These are phyloP conservation scores for Andrena cerasifolii DNA, from an alignment of 1,140 invertebrate species.

Conservation along the genomic window DNA sequence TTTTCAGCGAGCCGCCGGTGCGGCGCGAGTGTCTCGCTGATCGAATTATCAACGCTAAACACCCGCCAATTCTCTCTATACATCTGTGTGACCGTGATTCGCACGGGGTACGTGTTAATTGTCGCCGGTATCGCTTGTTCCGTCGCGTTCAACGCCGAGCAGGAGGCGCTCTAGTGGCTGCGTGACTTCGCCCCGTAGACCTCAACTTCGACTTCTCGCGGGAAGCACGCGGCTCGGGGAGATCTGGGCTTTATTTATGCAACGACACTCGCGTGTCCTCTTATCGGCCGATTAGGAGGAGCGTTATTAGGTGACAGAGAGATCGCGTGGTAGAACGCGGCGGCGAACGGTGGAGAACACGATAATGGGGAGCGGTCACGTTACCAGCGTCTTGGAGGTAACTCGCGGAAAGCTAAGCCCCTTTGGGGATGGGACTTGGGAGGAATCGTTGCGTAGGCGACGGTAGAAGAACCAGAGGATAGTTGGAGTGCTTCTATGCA, in stretches of 20 bases:
- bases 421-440: neutral
- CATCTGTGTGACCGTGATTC: neutral
- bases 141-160: neutral
- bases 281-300: constrained; percentile 73
- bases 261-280: constrained; percentile 68
- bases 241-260: constrained; percentile 67
- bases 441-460: constrained; percentile 2
- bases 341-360: constrained; percentile 40
- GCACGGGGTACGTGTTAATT: neutral
- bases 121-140: neutral
- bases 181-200: constrained; percentile 8
- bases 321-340: constrained; percentile 68
- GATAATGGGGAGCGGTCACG: constrained; percentile 70
- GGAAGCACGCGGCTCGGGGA: neutral
- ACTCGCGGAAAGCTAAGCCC: constrained; percentile 38
- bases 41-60: neutral
- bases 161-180: no score
- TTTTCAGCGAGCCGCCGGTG: neutral
- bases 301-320: constrained; percentile 74
- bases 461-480: neutral
- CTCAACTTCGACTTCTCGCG: neutral
- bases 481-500: neutral
- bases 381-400: constrained; percentile 48
- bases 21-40: no score
- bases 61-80: no score